Percentiles rank a stretch among this genome's conserved stretches.
Evolutionary conservation across 1,140 invertebrate species (phyloP).

Genomic region (Dreissena polymorpha): DNA sequence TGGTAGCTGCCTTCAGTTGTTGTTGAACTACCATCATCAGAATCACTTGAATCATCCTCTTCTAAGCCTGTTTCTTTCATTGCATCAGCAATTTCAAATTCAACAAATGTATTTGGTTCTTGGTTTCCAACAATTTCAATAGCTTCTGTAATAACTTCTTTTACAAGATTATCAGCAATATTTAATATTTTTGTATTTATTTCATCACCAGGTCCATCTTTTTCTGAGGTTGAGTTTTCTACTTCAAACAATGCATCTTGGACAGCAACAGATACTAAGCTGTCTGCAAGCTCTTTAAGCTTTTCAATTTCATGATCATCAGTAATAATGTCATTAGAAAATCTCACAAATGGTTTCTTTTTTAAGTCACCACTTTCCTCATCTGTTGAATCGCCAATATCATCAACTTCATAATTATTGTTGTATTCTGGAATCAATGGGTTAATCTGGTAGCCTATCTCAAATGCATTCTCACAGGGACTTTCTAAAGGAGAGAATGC

Average conservation of each 20-base stretch:
- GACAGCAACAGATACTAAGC: slow-evolving; percentile 9
- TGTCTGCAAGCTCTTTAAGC: slow-evolving; percentile 34
- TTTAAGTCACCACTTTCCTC: not conserved
- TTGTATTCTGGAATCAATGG: slow-evolving; percentile 19
- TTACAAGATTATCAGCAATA: slow-evolving; percentile 32
- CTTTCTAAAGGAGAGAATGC: slow-evolving; percentile 47
- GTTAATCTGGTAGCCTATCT: slow-evolving; percentile 37
- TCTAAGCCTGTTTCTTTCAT: not conserved
- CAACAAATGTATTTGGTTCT: slow-evolving; percentile 6
- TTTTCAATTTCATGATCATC: slow-evolving; percentile 1
- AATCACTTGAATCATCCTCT: slow-evolving; percentile 48
- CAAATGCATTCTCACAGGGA: slow-evolving; percentile 46
- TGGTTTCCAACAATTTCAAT: slow-evolving; percentile 34
- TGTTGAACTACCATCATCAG: slow-evolving; percentile 60
- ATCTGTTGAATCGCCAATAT: not conserved
- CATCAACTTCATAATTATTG: not conserved
- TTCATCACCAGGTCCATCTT: not conserved
- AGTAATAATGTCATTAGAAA: not conserved
- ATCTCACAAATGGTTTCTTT: slow-evolving; percentile 31
- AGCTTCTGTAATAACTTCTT: slow-evolving; percentile 31
- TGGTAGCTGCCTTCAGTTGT: slow-evolving; percentile 65
- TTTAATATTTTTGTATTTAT: not conserved
- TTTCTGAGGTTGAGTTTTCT: not conserved
- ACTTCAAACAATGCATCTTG: not conserved
- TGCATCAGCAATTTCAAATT: slow-evolving; percentile 25